These are phyloP conservation scores for Epistrophella euchroma DNA, from an alignment of 2,888 invertebrate species.

Conservation along the genomic window DNA sequence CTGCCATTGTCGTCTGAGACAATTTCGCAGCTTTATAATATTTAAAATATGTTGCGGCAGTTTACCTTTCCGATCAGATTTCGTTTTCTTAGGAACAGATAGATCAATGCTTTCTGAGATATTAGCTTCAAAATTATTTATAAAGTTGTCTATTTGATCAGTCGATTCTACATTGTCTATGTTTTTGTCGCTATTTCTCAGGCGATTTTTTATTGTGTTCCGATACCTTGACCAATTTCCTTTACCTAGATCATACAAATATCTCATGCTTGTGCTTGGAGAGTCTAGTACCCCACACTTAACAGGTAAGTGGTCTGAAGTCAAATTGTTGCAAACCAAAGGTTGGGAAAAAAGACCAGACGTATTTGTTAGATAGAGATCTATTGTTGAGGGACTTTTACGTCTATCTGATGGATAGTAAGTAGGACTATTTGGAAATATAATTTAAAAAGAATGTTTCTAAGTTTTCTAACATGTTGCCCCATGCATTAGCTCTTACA, in stretches of 20 bases:
- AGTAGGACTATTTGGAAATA: too few species aligned
- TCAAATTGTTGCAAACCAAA: too few species aligned
- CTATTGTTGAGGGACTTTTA: too few species aligned
- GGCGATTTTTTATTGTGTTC: conserved; percentile 7
- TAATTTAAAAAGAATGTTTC: too few species aligned
- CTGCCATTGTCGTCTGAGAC: conserved; percentile 10
- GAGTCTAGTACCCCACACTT: too few species aligned
- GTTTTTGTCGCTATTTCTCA: neutral
- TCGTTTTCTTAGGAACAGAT: conserved; percentile 2
- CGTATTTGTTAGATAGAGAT: too few species aligned
- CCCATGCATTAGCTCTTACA: too few species aligned
- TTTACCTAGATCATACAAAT: neutral
- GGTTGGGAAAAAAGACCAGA: too few species aligned
- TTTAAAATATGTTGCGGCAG: conserved; percentile 19
- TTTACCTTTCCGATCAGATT: neutral
- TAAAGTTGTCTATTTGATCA: neutral
- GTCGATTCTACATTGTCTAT: neutral
- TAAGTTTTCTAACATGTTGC: too few species aligned
- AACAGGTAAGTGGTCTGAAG: too few species aligned
- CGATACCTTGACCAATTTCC: conserved; percentile 6
- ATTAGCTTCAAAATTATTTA: neutral
- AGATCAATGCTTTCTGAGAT: conserved; percentile 3
- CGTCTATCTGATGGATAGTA: too few species aligned
- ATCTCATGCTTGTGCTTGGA: too few species aligned
- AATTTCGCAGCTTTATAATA: conserved; percentile 8